A percentile compares a stretch with the other conserved stretches of the same genome.
These are phyloP conservation scores for Anastatus disparis DNA, from an alignment of 1,140 invertebrate species.

Conservation along the genomic window DNA sequence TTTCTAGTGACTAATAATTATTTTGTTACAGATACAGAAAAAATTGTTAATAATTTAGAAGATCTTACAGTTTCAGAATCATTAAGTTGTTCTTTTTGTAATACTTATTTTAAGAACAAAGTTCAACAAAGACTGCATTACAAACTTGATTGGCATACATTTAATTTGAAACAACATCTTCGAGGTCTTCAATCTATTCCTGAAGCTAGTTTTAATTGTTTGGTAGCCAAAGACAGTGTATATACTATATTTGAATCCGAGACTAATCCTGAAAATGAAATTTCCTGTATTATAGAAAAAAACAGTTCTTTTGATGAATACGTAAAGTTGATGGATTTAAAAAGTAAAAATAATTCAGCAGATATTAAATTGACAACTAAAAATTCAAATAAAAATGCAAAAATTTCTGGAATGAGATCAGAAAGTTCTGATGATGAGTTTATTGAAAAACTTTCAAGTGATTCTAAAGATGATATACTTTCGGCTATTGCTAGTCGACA, in stretches of 20 bases:
- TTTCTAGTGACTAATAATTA: slow-evolving; percentile 23
- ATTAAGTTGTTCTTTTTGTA: slow-evolving; percentile 70
- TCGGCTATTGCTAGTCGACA: no score
- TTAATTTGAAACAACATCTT: slow-evolving; percentile 77
- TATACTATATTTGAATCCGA: slow-evolving; percentile 84
- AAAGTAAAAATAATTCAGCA: slow-evolving; percentile 35
- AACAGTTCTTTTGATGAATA: no score
- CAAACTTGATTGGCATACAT: slow-evolving; percentile 79
- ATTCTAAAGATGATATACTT: no score
- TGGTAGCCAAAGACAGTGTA: slow-evolving; percentile 71
- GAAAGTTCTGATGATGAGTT: slow-evolving; percentile 56
- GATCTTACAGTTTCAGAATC: slow-evolving; percentile 65
- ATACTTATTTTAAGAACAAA: slow-evolving; percentile 65
- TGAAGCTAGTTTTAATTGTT: slow-evolving; percentile 69
- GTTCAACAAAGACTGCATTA: slow-evolving; percentile 71
- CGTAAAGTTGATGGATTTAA: no score
- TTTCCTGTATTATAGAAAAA: no score
- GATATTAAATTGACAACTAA: slow-evolving; percentile 37
- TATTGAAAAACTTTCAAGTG: no score
- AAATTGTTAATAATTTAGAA: slow-evolving; percentile 51
- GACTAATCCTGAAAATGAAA: slow-evolving; percentile 70
- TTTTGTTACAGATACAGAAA: slow-evolving; percentile 53
- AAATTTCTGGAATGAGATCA: slow-evolving; percentile 40
- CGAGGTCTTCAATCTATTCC: slow-evolving; percentile 68
- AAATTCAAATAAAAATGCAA: slow-evolving; percentile 47